Evolutionary conservation across 2,797 vertebrate genomes (phyloP).

Genomic region (Gymnocypris eckloni): DNA sequence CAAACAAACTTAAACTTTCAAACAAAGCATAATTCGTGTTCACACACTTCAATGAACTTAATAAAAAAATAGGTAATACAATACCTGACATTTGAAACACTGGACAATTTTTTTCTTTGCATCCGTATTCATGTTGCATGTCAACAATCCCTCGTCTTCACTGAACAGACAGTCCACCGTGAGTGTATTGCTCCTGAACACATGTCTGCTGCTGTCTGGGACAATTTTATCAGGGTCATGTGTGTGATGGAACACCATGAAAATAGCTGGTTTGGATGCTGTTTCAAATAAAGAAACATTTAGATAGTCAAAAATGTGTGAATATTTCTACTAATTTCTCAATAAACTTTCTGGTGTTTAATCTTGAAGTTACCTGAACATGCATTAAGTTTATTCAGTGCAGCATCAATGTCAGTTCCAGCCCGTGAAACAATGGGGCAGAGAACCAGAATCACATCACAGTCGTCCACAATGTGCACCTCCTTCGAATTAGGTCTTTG

Average conservation of each 20-base stretch:
- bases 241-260: slow-evolving; percentile 27
- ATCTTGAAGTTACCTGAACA: slow-evolving; percentile 28
- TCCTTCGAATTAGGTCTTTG: neutral
- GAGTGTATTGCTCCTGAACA: neutral
- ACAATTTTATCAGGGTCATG: neutral
- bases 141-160: neutral
- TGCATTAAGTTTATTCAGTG: neutral
- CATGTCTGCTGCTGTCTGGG: neutral
- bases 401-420: slow-evolving; percentile 43
- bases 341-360: neutral
- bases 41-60: neutral
- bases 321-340: neutral
- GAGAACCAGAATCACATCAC: slow-evolving; percentile 44
- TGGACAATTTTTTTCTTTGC: neutral
- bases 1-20: neutral
- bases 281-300: neutral
- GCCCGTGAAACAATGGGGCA: slow-evolving; percentile 33
- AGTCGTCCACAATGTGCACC: neutral
- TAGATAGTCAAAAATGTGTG: neutral
- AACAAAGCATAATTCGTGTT: neutral
- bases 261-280: slow-evolving; percentile 35
- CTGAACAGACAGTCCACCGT: neutral
- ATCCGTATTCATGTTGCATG: neutral
- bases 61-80: neutral
- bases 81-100: neutral